Evolutionary conservation across 2,888 invertebrate genomes (phyloP).

Genomic region (Agrochola lota): DNA sequence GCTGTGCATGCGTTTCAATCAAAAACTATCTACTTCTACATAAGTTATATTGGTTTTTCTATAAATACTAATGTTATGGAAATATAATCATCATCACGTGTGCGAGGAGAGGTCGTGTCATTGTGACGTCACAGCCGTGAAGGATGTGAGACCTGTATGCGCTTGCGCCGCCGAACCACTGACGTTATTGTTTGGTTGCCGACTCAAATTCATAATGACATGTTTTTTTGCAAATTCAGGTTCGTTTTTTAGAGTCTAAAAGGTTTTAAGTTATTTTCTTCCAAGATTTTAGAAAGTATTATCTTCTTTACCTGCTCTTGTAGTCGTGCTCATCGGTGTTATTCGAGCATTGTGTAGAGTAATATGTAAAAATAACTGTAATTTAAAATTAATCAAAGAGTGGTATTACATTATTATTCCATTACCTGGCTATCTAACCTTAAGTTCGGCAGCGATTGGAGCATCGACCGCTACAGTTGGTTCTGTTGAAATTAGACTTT

Average conservation of each 20-base stretch:
- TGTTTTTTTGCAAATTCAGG: neutral
- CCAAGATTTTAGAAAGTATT: neutral
- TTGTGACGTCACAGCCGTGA: constrained; percentile 41
- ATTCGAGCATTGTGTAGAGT: neutral
- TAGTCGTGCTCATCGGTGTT: neutral
- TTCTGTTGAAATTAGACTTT: constrained; percentile 4
- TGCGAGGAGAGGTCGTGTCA: constrained; percentile 42
- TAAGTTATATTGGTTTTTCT: constrained; percentile 15
- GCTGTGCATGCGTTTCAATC: neutral
- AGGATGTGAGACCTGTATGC: constrained; percentile 38
- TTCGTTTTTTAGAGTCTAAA: neutral
- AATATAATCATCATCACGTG: constrained; percentile 44
- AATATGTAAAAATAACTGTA: no score
- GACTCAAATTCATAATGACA: neutral
- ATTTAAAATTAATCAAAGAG: neutral
- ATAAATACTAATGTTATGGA: constrained; percentile 41
- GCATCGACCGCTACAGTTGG: no score
- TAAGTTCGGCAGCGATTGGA: neutral
- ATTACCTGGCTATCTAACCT: neutral
- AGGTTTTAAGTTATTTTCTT: neutral
- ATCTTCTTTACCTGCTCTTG: neutral
- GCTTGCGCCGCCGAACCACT: constrained; percentile 2
- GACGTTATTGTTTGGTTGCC: neutral
- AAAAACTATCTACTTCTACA: neutral
- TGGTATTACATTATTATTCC: no score